Conservation (phyloP, 2,113 vertebrate genomes). For the Chauna torquata region DNA sequence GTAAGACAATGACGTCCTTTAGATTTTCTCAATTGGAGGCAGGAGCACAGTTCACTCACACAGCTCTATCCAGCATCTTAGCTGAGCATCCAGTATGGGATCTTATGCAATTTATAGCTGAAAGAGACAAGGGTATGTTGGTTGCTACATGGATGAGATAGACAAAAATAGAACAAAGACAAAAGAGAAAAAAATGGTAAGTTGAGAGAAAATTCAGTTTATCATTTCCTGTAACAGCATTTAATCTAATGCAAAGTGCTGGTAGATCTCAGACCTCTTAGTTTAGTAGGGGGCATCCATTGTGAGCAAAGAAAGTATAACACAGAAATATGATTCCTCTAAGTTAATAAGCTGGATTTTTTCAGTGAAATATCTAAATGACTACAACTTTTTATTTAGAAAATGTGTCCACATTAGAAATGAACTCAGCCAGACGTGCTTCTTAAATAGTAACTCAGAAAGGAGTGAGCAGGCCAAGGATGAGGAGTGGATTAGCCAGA, state of each 20-base stretch:
- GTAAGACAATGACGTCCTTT: background rate
- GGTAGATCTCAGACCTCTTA: background rate
- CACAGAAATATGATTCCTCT: background rate
- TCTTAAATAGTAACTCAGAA: background rate
- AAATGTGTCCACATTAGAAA: background rate
- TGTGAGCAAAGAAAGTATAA: background rate
- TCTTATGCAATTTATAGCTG: fast-evolving
- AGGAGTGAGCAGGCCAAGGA: background rate
- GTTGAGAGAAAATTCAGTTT: background rate
- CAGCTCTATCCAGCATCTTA: background rate
- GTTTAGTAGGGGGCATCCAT: background rate
- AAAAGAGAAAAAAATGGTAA: background rate
- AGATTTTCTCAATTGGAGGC: background rate
- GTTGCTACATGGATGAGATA: background rate
- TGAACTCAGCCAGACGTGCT: background rate
- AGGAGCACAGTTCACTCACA: background rate
- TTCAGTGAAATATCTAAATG: background rate
- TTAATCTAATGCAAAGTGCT: background rate
- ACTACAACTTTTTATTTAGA: background rate
- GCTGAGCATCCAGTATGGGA: fast-evolving
- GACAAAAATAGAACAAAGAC: background rate
- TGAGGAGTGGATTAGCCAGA: background rate
- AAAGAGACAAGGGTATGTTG: background rate
- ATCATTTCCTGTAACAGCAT: background rate
- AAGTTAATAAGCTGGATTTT: background rate